These are phyloP conservation scores for Liasis olivaceus DNA, from an alignment of 2,797 vertebrate genomes.

Conservation along the genomic window DNA sequence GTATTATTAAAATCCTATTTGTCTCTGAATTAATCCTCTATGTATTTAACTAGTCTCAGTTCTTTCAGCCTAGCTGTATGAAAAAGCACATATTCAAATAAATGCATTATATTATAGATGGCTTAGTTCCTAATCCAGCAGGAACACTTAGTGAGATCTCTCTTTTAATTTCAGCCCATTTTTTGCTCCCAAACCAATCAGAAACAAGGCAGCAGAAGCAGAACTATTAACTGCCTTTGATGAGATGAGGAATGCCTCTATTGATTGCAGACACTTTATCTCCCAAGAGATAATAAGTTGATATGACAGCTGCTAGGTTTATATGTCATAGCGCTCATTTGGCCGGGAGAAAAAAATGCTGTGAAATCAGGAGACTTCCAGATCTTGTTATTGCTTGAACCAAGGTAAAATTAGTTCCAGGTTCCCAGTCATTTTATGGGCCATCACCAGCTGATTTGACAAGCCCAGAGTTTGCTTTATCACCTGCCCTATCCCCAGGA, in stretches of 20 bases:
- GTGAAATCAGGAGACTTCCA: neutral
- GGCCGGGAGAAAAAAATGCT: neutral
- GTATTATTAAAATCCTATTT: neutral
- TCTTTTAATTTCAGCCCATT: neutral
- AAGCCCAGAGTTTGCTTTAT: neutral
- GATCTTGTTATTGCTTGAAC: neutral
- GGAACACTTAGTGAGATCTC: neutral
- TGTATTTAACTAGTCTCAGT: neutral
- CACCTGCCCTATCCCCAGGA: neutral
- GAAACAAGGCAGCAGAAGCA: neutral
- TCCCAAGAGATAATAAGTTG: neutral
- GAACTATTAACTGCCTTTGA: neutral
- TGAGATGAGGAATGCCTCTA: neutral
- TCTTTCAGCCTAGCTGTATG: neutral
- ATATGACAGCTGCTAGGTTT: neutral
- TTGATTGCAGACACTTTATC: neutral
- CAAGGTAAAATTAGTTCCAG: neutral
- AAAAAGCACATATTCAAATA: neutral
- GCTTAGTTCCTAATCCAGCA: neutral
- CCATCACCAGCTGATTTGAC: neutral
- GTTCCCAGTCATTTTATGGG: neutral
- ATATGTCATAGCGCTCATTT: neutral
- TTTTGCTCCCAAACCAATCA: neutral
- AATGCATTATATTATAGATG: neutral
- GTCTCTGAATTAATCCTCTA: neutral